These are phyloP conservation scores for Acromyrmex echinatior DNA, from an alignment of 1,140 invertebrate species.

Conservation along the genomic window DNA sequence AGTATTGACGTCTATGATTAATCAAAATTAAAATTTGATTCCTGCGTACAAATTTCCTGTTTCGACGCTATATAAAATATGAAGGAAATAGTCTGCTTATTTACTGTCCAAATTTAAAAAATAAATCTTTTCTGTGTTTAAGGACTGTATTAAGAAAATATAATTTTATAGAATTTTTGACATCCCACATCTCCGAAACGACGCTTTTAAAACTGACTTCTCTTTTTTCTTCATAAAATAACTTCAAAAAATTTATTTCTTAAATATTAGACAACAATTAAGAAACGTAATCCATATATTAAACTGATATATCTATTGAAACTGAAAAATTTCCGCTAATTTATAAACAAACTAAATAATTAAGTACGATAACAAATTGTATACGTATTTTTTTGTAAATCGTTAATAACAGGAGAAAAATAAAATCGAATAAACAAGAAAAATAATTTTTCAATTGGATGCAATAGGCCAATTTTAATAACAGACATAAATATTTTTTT, in stretches of 20 bases:
- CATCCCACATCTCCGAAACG: too few relatives aligned
- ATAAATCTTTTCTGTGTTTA: too few relatives aligned
- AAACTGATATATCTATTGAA: not conserved
- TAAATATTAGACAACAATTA: not conserved
- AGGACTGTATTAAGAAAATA: too few relatives aligned
- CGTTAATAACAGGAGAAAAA: not conserved
- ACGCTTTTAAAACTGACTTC: too few relatives aligned
- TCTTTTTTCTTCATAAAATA: not conserved
- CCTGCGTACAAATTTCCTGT: too few relatives aligned
- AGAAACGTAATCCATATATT: not conserved
- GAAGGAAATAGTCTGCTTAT: too few relatives aligned
- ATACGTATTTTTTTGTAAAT: not conserved
- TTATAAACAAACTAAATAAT: not conserved
- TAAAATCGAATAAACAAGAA: not conserved
- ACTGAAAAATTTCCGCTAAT: not conserved
- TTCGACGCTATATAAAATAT: too few relatives aligned
- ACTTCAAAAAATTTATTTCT: not conserved
- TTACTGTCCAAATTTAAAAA: too few relatives aligned
- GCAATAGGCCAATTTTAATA: conserved; percentile 2
- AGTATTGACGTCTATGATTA: too few relatives aligned
- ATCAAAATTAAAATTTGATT: too few relatives aligned
- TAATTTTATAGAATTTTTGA: too few relatives aligned
- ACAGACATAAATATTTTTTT: conserved; percentile 27
- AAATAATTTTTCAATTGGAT: conserved; percentile 1
- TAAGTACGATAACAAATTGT: not conserved